Base-by-base conservation (phyloP, 2,113 vertebrate species). In the Mystacornis crossleyi region DNA sequence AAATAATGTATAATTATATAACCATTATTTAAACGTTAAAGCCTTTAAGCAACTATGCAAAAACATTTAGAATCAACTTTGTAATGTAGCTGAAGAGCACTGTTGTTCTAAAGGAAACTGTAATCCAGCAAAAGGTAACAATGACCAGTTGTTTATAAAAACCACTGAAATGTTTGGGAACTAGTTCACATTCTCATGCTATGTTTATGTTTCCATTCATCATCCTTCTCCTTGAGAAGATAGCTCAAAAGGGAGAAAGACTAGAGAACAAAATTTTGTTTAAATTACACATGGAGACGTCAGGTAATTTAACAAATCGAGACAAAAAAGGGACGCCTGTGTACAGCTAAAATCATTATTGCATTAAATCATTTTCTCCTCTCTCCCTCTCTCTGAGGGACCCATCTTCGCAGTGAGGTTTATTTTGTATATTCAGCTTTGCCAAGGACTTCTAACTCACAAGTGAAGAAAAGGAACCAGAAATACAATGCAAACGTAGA, bases 171-270 rank as follows among this genome's bases (percentile, higher is more conserved):
- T 98, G 97, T 98, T 98, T 98, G 97, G 97, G 97, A 98, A 97
- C 96, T 81, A 97, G 98, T 86, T 97, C 96, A 98, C 97, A 98
- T 98, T 98, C 97, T 98, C 97, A 97, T 97, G 94, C 96, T 95
- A 55, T 98, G 97, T 98, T 98, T 98, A 98, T 97, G 93, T 97
- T 98, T 97, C 97, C 97, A 98, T 98, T 98, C 98, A 98, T 98
- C 97, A 98, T 98, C 95, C 97, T 97, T 96, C 96, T 97, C 95
- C 96, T 96, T 81, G 62, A 97, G 97, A 98, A 98, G 98, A 97
- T 97, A 97, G 96, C 95, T 97, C 97, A 92, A 95, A 97, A 97
- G 97, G 89, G 98, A 97, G 78, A 98, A 97, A 95, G 95, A 89
- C 95, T 94, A 70, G 94, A 97, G 97, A 97, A 97, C 57, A 91